Percentiles rank a stretch among this genome's conserved stretches.
phyloP scores from a whole-genome alignment of 2,888 invertebrate species.

The Andricus curvator region DNA sequence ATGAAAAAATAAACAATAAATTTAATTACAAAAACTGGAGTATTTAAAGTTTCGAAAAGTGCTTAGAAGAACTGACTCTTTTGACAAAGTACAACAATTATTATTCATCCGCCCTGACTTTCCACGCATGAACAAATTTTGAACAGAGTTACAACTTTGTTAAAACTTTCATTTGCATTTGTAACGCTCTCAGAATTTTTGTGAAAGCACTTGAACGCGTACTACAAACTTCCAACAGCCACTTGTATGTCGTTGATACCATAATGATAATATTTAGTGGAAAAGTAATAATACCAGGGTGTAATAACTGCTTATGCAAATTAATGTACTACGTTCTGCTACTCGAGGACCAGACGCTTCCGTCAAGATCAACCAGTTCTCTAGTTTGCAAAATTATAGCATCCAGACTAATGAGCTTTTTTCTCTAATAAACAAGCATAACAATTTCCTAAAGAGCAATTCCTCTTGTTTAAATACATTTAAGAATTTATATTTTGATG shows the following conservation, averaged over 20 bases:
- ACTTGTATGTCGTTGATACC: conserved; percentile 52
- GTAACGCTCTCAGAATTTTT: conserved; percentile 1
- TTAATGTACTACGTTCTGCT: conserved; percentile 54
- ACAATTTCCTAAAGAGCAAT: neutral
- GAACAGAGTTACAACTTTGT: neutral
- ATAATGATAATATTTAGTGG: conserved; percentile 58
- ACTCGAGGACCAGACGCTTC: conserved; percentile 46
- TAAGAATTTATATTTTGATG: neutral
- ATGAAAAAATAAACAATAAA: too few relatives aligned
- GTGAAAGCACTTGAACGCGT: conserved; percentile 14
- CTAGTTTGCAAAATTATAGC: neutral
- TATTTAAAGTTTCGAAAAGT: neutral
- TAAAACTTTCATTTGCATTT: neutral
- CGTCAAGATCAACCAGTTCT: conserved; percentile 36
- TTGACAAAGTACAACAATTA: neutral
- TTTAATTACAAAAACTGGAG: too few relatives aligned
- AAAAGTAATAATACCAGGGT: conserved; percentile 56
- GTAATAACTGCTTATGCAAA: conserved; percentile 63
- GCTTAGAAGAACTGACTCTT: neutral
- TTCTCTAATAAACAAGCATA: neutral
- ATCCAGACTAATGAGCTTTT: neutral
- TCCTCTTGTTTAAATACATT: neutral
- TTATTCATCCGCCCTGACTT: neutral
- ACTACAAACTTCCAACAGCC: conserved; percentile 8
- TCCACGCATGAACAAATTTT: conserved; percentile 1